A percentile compares a stretch with the other conserved stretches of the same genome.
Evolutionary conservation across 2,888 invertebrate species (phyloP).

Genomic region (Cheilosia vulpina): DNA sequence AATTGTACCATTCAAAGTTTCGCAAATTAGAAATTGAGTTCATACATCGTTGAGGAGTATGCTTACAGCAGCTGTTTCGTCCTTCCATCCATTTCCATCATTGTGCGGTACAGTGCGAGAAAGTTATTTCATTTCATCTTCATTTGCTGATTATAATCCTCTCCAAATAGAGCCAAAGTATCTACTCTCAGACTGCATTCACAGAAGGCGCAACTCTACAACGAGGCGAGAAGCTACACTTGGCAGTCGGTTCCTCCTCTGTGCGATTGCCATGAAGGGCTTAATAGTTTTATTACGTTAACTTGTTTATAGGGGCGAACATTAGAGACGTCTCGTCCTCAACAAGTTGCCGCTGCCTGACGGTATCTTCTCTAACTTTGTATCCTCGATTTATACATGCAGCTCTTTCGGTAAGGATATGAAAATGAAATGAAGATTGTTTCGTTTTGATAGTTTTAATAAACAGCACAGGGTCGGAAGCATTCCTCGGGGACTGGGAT

Average conservation of each 20-base stretch:
- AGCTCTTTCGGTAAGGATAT: conserved; percentile 39
- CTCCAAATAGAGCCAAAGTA: conserved; percentile 38
- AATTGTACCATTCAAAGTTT: conserved; percentile 64
- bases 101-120: conserved; percentile 32
- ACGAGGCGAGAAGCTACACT: conserved; percentile 40
- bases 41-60: conserved; percentile 58
- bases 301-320: conserved; percentile 53
- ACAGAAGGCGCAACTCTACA: conserved; percentile 13
- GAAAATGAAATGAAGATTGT: conserved; percentile 73
- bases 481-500: conserved; percentile 44
- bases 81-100: background rate
- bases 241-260: conserved; percentile 17
- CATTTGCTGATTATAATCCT: conserved; percentile 73
- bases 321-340: conserved; percentile 59
- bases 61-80: conserved; percentile 18
- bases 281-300: conserved; percentile 74
- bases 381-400: conserved; percentile 47
- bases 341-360: conserved; percentile 58
- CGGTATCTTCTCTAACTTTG: conserved; percentile 19
- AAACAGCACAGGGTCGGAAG: conserved; percentile 50
- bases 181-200: background rate
- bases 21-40: conserved; percentile 61
- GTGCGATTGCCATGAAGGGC: conserved; percentile 55
- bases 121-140: conserved; percentile 75
- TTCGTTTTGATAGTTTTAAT: conserved; percentile 74